Evolutionary conservation across 2,888 invertebrate species (phyloP), one percentile per base, ranked within the genome.

Genomic region (Ceriagrion tenellum): DNA sequence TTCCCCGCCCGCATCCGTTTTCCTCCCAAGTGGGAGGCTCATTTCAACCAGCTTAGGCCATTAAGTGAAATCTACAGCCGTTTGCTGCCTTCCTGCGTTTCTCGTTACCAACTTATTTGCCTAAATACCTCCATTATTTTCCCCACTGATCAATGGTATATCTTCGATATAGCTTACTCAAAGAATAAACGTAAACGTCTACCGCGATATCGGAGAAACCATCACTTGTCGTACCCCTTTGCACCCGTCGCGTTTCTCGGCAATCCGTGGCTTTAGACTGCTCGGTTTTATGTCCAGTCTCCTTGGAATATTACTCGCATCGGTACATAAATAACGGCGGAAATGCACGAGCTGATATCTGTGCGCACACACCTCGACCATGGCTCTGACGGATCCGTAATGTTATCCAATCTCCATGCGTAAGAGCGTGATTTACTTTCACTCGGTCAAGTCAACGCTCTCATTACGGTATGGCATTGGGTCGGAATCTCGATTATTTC

Each of bases 351-450:
- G 81, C 35, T 81, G 23, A 81, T 81, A 81, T 81, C 81, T 16
- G 35, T 35, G 30, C 35, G 35, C 8, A 59, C 26, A 81, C 16
- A 35, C 81, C 81, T 81, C n/a, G 35, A 16, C 35, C 18, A 35
- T 81, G 35, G 81, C 35, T 81, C 30, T 35, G 81, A 81, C 81
- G 35, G 81, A 1, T 81, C 81, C 18, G 35, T 81, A 81, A 81
- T 81, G 30, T 81, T 81, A 81, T 81, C 81, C 81, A 81, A 81
- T 81, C 81, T 81, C 81, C 81, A 81, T 81, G 35, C 35, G 81
- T 16, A 81, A 81, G 81, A 35, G 18, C 81, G 81, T 81, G 81
- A 81, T 81, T 81, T 81, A 35, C 81, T 81, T 81, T 81, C 81
- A 81, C 81, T 81, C 26, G 13, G 35, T 18, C 81, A 35, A 81